Base-by-base conservation (phyloP, 2,113 vertebrate species). In the Riparia riparia region DNA sequence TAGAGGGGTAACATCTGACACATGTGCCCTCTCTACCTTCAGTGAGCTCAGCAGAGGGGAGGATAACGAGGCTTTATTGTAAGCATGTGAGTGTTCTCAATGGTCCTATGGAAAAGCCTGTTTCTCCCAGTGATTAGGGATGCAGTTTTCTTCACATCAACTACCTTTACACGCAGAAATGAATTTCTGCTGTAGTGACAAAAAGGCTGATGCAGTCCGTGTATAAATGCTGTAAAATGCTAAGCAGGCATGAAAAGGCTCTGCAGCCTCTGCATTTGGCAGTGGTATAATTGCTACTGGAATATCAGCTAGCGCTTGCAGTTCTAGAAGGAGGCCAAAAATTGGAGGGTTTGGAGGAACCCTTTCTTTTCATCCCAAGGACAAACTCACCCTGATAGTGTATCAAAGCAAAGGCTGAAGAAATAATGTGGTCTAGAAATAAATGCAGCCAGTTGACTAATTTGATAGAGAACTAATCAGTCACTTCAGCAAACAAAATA, bases 211-310 rank as follows among this genome's bases (percentile, higher is more conserved):
- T 66, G 39, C 34, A 74, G 54, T 70, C 74, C 21, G 6, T 56
- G 49, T 76, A 68, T 79, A 85, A 94, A 93, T 53, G 78, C 57
- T 78, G 44, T 86, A 84, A 95, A 91, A 82, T 56, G 73, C 61
- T 91, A 94, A 91, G 87, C 82, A 85, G 90, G 82, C 78, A 51
- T 91, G 84, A 91, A 93, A 94, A 90, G 87, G n/a, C 82, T 81
- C 73, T 6, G 4, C 84, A 91, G 73, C 81, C 92, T 94, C 66
- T 93, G 87, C 61, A 64, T 78, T 93, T 95, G 66, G 88, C 73
- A 82, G 41, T 2, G 5, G 18, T 53, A 32, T 57, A 80, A 91
- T 82, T 95, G 49, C 57, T 88, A 1, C 42, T 93, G 70, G 70
- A 80, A 31, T 64, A 91, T 68, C 5, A 9, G 68, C 50, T 86